phyloP scores from a whole-genome alignment of 1,140 invertebrate species.

The Holotrichia oblita region DNA sequence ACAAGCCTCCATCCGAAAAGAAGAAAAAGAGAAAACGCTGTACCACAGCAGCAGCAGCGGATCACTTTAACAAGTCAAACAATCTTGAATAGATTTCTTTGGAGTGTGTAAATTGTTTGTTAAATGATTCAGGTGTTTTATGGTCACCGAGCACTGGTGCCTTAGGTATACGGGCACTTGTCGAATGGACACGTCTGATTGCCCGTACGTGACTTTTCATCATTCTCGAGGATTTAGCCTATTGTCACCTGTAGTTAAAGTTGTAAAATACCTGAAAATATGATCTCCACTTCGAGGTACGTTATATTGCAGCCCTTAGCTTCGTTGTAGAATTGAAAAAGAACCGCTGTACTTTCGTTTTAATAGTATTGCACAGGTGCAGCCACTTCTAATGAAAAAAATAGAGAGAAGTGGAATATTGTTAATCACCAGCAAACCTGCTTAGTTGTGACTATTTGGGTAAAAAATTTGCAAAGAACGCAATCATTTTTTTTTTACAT shows the following conservation, averaged over 20 bases:
- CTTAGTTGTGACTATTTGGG: not conserved
- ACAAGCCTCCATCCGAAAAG: constrained; percentile 11
- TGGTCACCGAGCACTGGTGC: constrained; percentile 14
- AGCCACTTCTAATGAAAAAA: no score
- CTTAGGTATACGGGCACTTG: constrained; percentile 33
- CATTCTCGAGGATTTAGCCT: constrained; percentile 42
- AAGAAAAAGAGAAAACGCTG: constrained; percentile 26
- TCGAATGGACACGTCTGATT: constrained; percentile 40
- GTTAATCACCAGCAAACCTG: not conserved
- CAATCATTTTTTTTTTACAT: no score
- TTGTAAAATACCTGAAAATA: constrained; percentile 37
- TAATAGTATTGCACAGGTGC: not conserved
- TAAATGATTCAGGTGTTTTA: constrained; percentile 40
- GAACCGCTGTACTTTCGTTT: not conserved
- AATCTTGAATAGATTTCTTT: constrained; percentile 38
- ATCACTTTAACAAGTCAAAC: constrained; percentile 36
- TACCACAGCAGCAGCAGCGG: constrained; percentile 8
- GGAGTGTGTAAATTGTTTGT: constrained; percentile 38
- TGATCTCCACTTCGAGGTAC: constrained; percentile 34
- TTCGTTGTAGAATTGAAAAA: not conserved
- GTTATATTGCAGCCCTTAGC: constrained; percentile 31
- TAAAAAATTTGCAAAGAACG: no score
- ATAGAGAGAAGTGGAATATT: no score
- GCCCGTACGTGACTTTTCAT: constrained; percentile 46
- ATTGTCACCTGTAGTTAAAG: constrained; percentile 43